Conservation (phyloP, 2,113 vertebrate genomes). For the Oxyura jamaicensis region DNA sequence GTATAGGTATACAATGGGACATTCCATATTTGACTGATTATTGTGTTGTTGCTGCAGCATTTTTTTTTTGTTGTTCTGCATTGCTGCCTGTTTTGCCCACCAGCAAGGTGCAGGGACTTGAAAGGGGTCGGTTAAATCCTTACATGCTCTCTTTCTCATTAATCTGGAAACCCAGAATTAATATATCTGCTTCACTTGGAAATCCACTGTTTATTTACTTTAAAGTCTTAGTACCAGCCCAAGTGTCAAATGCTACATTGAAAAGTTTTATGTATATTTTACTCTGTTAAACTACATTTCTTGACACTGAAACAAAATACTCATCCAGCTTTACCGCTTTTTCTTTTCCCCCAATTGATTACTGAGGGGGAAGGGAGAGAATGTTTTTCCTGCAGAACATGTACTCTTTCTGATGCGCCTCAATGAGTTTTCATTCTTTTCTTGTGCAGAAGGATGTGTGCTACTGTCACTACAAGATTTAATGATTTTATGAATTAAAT, state of each 20-base stretch:
- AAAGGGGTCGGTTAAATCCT: background rate
- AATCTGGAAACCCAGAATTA: background rate
- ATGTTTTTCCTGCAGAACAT: background rate
- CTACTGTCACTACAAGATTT: background rate
- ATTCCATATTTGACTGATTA: background rate
- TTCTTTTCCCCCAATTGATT: background rate
- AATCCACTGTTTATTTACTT: background rate
- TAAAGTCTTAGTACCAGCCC: background rate
- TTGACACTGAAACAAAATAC: background rate
- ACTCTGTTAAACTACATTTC: background rate
- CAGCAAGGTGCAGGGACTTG: background rate
- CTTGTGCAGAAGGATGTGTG: background rate
- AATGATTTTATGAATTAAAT: too few species aligned
- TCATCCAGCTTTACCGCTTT: background rate
- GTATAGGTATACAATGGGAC: background rate
- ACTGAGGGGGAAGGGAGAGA: background rate
- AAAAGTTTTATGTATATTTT: background rate
- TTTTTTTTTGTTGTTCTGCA: background rate
- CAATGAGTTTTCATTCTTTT: background rate
- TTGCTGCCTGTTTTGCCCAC: background rate
- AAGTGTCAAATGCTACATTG: background rate
- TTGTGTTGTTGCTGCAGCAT: background rate
- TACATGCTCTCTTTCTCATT: background rate
- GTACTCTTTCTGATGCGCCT: background rate
- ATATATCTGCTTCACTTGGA: background rate